A percentile compares a stretch with the other conserved stretches of the same genome.
phyloP scores from a whole-genome alignment of 2,797 vertebrate genomes.

The Ciconia nigra region DNA sequence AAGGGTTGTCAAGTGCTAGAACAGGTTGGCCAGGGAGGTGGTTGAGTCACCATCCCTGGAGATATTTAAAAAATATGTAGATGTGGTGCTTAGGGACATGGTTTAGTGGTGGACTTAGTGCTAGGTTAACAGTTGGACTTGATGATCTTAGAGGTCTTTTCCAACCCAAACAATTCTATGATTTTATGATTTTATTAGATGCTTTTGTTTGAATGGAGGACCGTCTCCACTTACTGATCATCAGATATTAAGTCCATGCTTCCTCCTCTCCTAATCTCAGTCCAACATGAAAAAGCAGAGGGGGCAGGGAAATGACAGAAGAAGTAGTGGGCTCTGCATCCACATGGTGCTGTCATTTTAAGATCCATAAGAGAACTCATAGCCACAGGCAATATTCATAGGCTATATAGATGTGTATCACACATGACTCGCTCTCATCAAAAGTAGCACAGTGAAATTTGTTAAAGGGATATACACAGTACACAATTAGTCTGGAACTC shows the following conservation, averaged over 20 bases:
- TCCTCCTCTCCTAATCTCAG: neutral
- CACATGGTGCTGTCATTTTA: neutral
- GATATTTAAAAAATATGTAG: neutral
- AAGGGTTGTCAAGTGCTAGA: neutral
- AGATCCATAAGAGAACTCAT: neutral
- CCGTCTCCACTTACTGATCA: neutral
- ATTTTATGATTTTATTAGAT: neutral
- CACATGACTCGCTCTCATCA: neutral
- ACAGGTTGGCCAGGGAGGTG: neutral
- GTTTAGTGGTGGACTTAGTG: neutral
- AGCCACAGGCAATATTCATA: neutral
- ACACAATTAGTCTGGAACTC: neutral
- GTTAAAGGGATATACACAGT: neutral
- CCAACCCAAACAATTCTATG: neutral
- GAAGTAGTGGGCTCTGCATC: neutral
- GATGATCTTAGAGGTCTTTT: neutral
- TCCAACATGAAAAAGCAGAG: neutral
- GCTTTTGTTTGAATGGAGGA: neutral
- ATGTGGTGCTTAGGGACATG: neutral
- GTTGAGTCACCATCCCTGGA: neutral
- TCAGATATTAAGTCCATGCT: neutral
- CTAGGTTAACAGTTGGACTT: neutral
- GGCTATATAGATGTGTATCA: neutral
- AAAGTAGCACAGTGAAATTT: neutral
- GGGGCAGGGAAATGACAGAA: accelerated